Evolutionary conservation across 2,797 vertebrate species (phyloP), one percentile per base, ranked within the genome.

Genomic region (Eleutherodactylus coqui): DNA sequence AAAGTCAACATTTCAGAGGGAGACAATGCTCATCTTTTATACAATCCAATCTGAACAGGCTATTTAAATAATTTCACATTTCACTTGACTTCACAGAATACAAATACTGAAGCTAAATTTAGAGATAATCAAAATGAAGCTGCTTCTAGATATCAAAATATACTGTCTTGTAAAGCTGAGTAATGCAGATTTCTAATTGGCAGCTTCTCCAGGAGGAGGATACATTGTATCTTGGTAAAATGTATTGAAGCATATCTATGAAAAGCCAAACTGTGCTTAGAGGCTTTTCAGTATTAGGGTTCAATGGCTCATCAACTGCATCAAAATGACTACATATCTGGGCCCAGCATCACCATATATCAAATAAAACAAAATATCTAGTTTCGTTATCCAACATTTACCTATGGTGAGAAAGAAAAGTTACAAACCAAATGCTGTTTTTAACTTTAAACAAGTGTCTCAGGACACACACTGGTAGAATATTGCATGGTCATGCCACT

Each of bases 21-120:
- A 69, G 34, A 82, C 64, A 82, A 82, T 53, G 24, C 45, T 72
- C 64, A 82, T 82, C 32, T n/a, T 64, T 82, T 72, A 70, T 70
- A 72, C 47, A 72, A 70, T 80, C 43, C 41, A 32, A 27, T 70
- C 14, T 82, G 47, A 55, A 67, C 64, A 55, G 80, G 13, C 34
- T 70, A 36, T 82, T 70, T 82, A 36, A 70, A 72, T 72, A 82
- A 36, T 53, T 72, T 82, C 64, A 38, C 64, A 72, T 55, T 72
- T 72, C 47, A 70, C 49, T 53, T 82, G 45, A 70, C 45, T 81
- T 24, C 43, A 69, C 45, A 67, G 32, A 21, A 67, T 47, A 80
- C 43, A 51, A 69, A 69, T 69, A 81, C 43, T 51, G 21, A 81
- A 81, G 10, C 43, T 5, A 49, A 69, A 69, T 16, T 51, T 51